These are phyloP conservation scores for Heterochromis multidens DNA, from an alignment of 2,113 vertebrate species.

Conservation along the genomic window DNA sequence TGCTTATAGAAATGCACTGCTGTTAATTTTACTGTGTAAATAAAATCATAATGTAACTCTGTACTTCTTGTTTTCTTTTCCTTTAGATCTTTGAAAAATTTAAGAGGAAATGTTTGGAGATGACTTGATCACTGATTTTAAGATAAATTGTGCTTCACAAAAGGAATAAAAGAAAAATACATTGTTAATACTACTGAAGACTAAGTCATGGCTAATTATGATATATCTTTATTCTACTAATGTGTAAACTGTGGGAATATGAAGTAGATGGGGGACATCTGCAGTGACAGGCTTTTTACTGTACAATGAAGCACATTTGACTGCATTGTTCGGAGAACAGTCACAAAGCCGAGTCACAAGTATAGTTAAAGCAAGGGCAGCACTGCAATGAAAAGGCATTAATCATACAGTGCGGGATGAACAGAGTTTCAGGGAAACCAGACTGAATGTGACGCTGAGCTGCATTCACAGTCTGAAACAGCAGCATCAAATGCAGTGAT, in stretches of 20 bases:
- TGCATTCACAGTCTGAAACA: neutral
- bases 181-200: neutral
- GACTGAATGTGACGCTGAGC: neutral
- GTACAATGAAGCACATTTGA: neutral
- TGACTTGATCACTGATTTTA: neutral
- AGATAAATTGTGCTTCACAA: neutral
- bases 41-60: slow-evolving; percentile 14
- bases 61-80: neutral
- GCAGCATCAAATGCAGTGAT: neutral
- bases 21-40: slow-evolving; percentile 47
- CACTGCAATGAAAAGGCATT: neutral
- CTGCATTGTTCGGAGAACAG: neutral
- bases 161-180: neutral
- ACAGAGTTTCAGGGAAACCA: neutral
- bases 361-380: slow-evolving; percentile 9
- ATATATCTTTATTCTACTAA: neutral
- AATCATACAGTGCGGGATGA: neutral
- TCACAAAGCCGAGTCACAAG: slow-evolving; percentile 8
- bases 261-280: neutral
- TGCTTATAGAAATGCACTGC: slow-evolving; percentile 10
- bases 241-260: neutral
- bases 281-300: neutral
- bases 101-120: neutral
- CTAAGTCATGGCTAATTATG: neutral
- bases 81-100: neutral